Evolutionary conservation across 2,113 vertebrate genomes (phyloP), one percentile per base, ranked within the genome.

Genomic region (Cephalopholis sonnerati): DNA sequence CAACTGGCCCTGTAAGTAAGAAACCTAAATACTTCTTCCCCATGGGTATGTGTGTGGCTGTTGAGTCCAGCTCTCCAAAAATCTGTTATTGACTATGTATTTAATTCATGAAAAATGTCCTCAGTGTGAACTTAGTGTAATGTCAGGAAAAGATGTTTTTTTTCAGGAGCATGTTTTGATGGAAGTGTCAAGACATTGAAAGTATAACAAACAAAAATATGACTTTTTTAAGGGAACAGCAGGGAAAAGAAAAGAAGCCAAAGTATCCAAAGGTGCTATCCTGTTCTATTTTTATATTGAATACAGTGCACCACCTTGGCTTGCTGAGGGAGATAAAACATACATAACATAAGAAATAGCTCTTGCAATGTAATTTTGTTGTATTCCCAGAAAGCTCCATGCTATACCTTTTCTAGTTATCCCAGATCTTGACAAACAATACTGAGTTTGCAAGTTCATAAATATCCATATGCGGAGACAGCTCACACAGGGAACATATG

Each of bases 401-500:
- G 2, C 13, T 15, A 24, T 48, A 59, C 25, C 7, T 75, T 68
- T 32, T 44, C 58, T 62, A 20, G 1, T 12, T 8, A 59, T 62
- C 44, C 24, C 1, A 50, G 16, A 25, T 44, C 10, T 48, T 36
- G n/a, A 70, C 63, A 81, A 58, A 80, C 13, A 58, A 58, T 6
- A 58, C 17, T 20, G 7, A 85, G 66, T 75, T 77, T 29, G 67
- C 7, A 11, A 63, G 22, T 68, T 61, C n/a, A 75, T 81, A 24
- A 50, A 24, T 44, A 48, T 65, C 64, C 53, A 77, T 68, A 44
- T 25, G 50, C 2, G 59, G 32, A 77, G 78, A 72, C 59, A 61
- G 70, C 39, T 51, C 54, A 77, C 51, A 58, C 27, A 55, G 39
- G 69, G 13, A 91, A 73, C 32, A 75, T 41, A 64, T 46, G 62